Evolutionary conservation across 2,888 invertebrate species (phyloP).

Genomic region (Omphaloscelis lunosa): DNA sequence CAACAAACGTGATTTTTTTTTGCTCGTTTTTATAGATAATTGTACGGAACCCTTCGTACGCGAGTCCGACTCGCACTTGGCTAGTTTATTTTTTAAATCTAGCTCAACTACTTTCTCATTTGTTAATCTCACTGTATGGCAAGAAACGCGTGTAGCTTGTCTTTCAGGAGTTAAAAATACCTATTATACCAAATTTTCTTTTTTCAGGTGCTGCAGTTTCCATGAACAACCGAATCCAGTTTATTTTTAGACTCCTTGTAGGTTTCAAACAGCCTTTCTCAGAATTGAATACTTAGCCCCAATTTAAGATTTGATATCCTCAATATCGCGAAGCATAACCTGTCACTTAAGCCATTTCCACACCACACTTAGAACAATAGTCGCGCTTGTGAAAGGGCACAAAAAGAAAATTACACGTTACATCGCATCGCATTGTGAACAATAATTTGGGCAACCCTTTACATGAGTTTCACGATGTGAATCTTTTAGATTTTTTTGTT

Average conservation of each 20-base stretch:
- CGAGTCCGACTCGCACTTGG: no score
- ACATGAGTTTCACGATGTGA: slow-evolving; percentile 65
- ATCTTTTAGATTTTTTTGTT: slow-evolving; percentile 61
- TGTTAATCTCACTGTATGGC: neutral
- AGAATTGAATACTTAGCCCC: slow-evolving; percentile 8
- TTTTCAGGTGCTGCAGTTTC: neutral
- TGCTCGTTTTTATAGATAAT: no score
- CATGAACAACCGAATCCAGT: no score
- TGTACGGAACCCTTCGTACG: no score
- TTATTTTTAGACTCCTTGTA: no score
- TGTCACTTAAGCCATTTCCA: slow-evolving; percentile 72
- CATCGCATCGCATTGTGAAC: slow-evolving; percentile 76
- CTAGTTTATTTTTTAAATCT: no score
- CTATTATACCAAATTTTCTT: neutral
- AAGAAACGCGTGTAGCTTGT: neutral
- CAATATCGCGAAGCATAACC: slow-evolving; percentile 32
- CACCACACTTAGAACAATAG: slow-evolving; percentile 61
- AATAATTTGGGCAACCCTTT: slow-evolving; percentile 85
- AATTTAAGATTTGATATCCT: slow-evolving; percentile 36
- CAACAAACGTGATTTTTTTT: no score
- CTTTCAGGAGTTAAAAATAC: neutral
- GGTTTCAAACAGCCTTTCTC: neutral
- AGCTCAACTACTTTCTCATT: no score
- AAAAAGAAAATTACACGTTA: slow-evolving; percentile 85
- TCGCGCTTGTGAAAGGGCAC: slow-evolving; percentile 74